Conservation (phyloP, 64 coral and sea anemone genomes). For the Platygyra sinensis region DNA sequence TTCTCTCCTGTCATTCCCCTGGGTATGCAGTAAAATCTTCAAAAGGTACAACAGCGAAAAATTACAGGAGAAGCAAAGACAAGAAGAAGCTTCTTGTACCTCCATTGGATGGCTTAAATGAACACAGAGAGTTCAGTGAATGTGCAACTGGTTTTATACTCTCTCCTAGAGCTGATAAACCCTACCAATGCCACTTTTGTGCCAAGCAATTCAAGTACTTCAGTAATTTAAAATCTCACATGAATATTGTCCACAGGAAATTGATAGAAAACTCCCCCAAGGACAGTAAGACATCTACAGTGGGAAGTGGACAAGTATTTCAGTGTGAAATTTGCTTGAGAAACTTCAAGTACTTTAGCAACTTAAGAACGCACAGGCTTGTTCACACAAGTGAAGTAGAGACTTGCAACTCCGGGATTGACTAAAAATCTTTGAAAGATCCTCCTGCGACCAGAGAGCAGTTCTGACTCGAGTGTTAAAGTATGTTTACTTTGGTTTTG, state of each 20-base stretch:
- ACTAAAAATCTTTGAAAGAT: neutral
- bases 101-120: neutral
- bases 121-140: neutral
- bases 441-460: too few species aligned
- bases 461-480: too few species aligned
- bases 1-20: neutral
- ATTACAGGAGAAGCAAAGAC: neutral
- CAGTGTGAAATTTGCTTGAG: conserved; percentile 64
- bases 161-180: conserved; percentile 8
- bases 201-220: conserved; percentile 58
- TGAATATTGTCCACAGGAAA: conserved; percentile 57
- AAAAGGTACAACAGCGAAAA: neutral
- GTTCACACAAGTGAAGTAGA: conserved; percentile 49
- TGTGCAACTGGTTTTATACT: conserved; percentile 14
- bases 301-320: conserved; percentile 12
- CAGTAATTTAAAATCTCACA: conserved; percentile 67
- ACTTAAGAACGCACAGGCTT: conserved; percentile 58
- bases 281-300: neutral
- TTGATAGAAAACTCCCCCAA: neutral
- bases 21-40: neutral
- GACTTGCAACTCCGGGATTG: too few species aligned
- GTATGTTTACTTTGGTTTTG: too few species aligned
- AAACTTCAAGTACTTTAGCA: conserved; percentile 68
- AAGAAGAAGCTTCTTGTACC: neutral
- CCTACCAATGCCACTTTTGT: conserved; percentile 41